Percentiles rank a stretch among this genome's conserved stretches.
These are phyloP conservation scores for Chesias legatella DNA, from an alignment of 2,888 invertebrate species.

Conservation along the genomic window DNA sequence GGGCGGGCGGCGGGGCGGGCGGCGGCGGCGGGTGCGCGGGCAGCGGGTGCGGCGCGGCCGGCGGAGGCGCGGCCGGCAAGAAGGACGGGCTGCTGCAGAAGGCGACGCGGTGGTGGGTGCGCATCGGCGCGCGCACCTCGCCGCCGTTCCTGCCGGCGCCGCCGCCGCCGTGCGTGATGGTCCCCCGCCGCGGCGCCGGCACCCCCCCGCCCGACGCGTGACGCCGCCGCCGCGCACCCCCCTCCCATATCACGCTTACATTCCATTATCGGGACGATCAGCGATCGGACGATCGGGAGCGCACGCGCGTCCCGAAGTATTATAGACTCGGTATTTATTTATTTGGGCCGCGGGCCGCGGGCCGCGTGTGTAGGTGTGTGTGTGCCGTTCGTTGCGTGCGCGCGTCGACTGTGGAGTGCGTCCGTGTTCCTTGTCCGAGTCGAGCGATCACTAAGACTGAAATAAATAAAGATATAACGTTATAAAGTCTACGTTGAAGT, in stretches of 20 bases:
- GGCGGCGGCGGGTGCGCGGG: constrained; percentile 30
- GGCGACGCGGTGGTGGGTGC: constrained; percentile 77
- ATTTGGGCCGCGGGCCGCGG: constrained; percentile 54
- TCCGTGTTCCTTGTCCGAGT: constrained; percentile 68
- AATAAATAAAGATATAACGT: constrained; percentile 74
- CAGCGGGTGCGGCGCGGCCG: constrained; percentile 32
- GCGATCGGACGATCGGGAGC: constrained; percentile 58
- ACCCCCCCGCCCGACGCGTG: constrained; percentile 46
- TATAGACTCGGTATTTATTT: constrained; percentile 78
- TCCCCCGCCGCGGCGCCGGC: constrained; percentile 49
- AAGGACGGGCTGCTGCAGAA: constrained; percentile 77
- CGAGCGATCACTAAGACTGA: constrained; percentile 79
- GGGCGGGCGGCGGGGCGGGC: constrained; percentile 59
- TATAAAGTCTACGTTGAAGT: constrained; percentile 74
- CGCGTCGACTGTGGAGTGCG: constrained; percentile 34
- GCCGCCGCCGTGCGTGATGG: constrained; percentile 37
- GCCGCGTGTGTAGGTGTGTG: constrained; percentile 22
- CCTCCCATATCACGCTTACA: constrained; percentile 73
- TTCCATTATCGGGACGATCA: constrained; percentile 75
- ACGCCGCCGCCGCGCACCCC: constrained; percentile 46
- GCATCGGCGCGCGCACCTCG: constrained; percentile 64
- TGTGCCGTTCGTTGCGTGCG: constrained; percentile 35
- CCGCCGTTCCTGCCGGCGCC: constrained; percentile 26
- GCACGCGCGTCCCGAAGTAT: constrained; percentile 66
- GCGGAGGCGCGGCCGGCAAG: constrained; percentile 45